Base-by-base conservation (phyloP, 2,888 invertebrate genomes). In the Eupithecia pulchellata region DNA sequence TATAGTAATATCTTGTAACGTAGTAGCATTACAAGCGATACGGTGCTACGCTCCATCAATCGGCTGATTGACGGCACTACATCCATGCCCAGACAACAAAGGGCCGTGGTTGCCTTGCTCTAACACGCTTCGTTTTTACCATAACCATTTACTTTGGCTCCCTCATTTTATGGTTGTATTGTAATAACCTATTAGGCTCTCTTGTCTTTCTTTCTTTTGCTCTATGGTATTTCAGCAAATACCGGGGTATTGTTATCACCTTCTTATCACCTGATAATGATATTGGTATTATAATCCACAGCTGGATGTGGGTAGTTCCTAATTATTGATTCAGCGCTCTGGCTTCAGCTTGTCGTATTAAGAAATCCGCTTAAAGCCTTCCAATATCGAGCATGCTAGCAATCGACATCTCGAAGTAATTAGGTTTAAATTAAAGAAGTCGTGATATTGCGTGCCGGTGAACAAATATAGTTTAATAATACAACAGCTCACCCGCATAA, bases 11-110 rank as follows among this genome's bases (percentile, higher is more conserved):
- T 60, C 17, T n/a, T 11, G 61, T 61, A 36, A 20, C 9, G 11
- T 20, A 32, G 58, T 60, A 57, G 29, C 4, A 47, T 20, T 47
- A 47, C 47, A 34, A 25, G 34, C 20, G 13, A n/a, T 30, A 20
- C 32, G n/a, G 13, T 11, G 61, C 34, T 20, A 36, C 61, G 61
- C 34, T 61, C 25, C 2, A 61, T 61, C 34, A 61, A 2, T 34
- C 20, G 30, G 34, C 34, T 25, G 61, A 61, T n/a, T 61, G 61
- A 61, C 25, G 34, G 61, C 25, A 60, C 39, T 55, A 69, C 30
- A 17, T 17, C 58, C 58, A 58, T 47, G 36, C 17, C 42, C 61
- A 66, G 61, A 69, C 65, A 66, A 69, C 65, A 66, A 69, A 69
- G 62, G 55, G 39, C 60, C 42, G 30, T 60, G 30, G 36, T 55